Base-by-base conservation (phyloP, 2,113 vertebrate species). In the Phoxinus phoxinus region DNA sequence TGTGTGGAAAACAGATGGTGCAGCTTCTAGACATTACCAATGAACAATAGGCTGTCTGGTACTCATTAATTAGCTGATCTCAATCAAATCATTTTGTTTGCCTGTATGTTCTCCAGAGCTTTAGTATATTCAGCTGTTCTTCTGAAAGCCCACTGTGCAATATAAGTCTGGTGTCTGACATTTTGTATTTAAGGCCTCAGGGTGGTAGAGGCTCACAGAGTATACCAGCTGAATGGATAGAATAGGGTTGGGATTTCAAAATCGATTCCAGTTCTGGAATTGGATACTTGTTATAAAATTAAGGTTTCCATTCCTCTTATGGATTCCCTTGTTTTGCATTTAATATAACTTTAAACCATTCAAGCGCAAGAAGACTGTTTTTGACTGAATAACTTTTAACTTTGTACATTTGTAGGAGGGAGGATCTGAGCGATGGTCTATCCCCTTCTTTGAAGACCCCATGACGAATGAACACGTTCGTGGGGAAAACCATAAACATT, bases 11-110 rank as follows among this genome's bases (percentile, higher is more conserved):
- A 94, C 93, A 93, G 93, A 93, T 93, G 93, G 93, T 87, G 91
- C 90, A 92, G 83, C 88, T 93, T 91, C 89, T 91, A 92, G 48
- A 73, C 13, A 73, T 93, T 90, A 92, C 91, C 90, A 91, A 89
- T 93, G 93, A 94, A 93, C 93, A 93, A 93, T 93, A 92, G 92
- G 90, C 89, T 93, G 92, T 93, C 91, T 90, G 89, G 88, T 87
- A 90, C 86, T 90, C 89, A 87, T 90, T 92, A 93, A 94, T 94
- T 94, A 94, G 90, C 91, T 86, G 89, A 90, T 91, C 77, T 72
- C 76, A 69, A 58, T 58, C 48, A 83, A 46, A 83, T 83, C 10
- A 19, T 71, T 83, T 83, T 35, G 81, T 56, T 72, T 56, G 30
- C 63, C 81, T 48, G 27, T 72, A 58, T 83, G 65, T n/a, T 83